Evolutionary conservation across 2,797 vertebrate genomes (phyloP), one percentile per base, ranked within the genome.

Genomic region (Hoplostethus mediterraneus): DNA sequence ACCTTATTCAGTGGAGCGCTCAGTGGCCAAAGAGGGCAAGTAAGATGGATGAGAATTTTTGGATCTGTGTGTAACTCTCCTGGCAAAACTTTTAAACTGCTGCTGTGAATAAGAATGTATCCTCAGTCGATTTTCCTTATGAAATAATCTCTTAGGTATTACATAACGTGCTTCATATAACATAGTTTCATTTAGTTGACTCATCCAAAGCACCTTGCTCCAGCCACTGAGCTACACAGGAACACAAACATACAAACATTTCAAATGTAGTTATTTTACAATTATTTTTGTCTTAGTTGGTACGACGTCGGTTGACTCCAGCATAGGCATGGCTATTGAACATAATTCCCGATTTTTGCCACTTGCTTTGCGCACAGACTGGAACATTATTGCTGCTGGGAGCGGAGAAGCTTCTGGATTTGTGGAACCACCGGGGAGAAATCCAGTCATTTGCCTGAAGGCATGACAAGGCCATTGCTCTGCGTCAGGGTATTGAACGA

Each of bases 381-480:
- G 40, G 48, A 71, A 76, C 74, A 59, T 80, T 55, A 53, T 30
- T 21, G 51, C 71, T 62, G 58, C 9, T 17, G 40, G 45, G 51
- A 63, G 69, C 21, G 55, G 52, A 63, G 61, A 56, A 44, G 14
- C 57, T 69, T 87, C 68, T 72, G 75, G 55, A 73, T 79, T 81
- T 71, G 87, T 38, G 83, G 63, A 85, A 53, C 82, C 79, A 81
- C 51, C 30, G 63, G 83, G 84, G 73, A 64, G 67, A 62, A 69
- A 80, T 87, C 74, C 83, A 83, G 80, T 80, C 75, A 77, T 89
- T 89, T 79, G 80, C 89, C 71, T 28, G 80, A 16, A 88, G 82
- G 59, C 80, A 74, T 75, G 86, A 87, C 90, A 87, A 81, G 86
- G 77, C 88, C 84, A 87, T 89, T 71, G 83, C 91, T 91, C 90